Conservation (phyloP, 2,113 vertebrate species). For the Salvelinus namaycush region DNA sequence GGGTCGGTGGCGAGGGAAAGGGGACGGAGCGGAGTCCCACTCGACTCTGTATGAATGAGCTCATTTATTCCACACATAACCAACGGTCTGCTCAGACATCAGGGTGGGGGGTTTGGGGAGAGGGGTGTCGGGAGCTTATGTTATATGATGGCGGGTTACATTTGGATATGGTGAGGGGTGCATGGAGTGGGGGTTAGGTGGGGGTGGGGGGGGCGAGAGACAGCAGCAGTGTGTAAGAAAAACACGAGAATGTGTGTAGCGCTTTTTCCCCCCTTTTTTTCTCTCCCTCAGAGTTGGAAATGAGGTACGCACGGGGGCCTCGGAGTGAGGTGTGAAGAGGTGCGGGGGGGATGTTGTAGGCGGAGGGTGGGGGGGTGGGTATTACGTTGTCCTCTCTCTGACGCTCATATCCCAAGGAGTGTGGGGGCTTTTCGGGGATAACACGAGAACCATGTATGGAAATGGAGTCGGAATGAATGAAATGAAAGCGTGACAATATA, state of each 20-base stretch:
- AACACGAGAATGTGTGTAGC: constrained; percentile 15
- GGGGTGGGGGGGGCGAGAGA: constrained; percentile 3
- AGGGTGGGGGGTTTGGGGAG: constrained; percentile 20
- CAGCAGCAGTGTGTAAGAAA: constrained; percentile 32
- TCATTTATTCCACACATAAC: constrained; percentile 68
- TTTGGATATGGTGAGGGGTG: constrained; percentile 27
- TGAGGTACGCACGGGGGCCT: constrained; percentile 24
- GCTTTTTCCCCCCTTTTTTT: too few relatives aligned
- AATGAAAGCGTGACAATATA: background rate
- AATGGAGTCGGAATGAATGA: constrained; percentile 5
- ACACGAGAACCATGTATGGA: constrained; percentile 1
- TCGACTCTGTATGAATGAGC: constrained; percentile 69
- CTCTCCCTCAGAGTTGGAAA: constrained; percentile 12
- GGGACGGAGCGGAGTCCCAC: constrained; percentile 34
- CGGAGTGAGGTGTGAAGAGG: constrained; percentile 17
- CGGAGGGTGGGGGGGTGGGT: background rate
- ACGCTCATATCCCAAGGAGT: background rate
- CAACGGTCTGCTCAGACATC: constrained; percentile 32
- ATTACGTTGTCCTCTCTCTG: constrained; percentile 26
- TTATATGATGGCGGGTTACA: background rate
- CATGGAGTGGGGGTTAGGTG: background rate
- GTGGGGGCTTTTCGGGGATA: constrained; percentile 15
- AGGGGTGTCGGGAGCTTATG: background rate
- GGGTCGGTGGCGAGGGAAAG: constrained; percentile 30
- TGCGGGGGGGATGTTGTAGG: too few relatives aligned